Percentiles rank a stretch among this genome's conserved stretches.
phyloP scores from a whole-genome alignment of 2,113 vertebrate species.

The Morone saxatilis region DNA sequence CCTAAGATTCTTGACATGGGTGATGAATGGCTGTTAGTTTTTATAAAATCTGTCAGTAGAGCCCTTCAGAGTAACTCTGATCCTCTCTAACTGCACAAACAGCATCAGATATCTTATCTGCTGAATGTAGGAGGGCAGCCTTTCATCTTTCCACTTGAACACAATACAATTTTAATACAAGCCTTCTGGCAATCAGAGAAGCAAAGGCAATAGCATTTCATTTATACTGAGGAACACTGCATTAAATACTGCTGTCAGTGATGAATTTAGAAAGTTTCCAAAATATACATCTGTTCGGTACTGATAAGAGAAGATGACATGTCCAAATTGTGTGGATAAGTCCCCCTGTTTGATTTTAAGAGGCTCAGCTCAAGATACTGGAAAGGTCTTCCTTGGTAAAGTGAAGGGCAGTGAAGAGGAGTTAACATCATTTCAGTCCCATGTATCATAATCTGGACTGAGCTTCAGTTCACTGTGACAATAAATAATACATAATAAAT shows the following conservation, averaged over 20 bases:
- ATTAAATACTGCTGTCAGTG: background rate
- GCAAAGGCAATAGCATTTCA: background rate
- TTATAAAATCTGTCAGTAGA: constrained; percentile 10
- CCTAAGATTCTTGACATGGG: background rate
- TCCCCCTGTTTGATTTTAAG: background rate
- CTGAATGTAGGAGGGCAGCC: background rate
- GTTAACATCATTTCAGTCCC: background rate
- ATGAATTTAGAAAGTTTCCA: background rate
- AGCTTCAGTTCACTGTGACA: background rate
- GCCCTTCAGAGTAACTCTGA: constrained; percentile 26
- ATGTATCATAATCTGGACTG: background rate
- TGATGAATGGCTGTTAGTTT: constrained; percentile 27
- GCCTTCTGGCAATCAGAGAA: constrained; percentile 5
- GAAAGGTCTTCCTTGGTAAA: background rate
- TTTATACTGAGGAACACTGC: background rate
- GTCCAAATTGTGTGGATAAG: background rate
- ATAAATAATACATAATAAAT: background rate
- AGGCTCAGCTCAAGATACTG: background rate
- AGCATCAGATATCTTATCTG: constrained; percentile 17
- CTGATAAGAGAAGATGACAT: background rate
- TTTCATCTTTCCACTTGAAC: constrained; percentile 10
- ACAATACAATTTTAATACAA: constrained; percentile 8
- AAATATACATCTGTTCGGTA: background rate
- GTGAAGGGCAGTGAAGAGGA: too few relatives aligned
- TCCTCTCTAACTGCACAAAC: constrained; percentile 17